A percentile compares a stretch with the other conserved stretches of the same genome.
These are phyloP conservation scores for Periophthalmus magnuspinnatus DNA, from an alignment of 2,797 vertebrate species.

Conservation along the genomic window DNA sequence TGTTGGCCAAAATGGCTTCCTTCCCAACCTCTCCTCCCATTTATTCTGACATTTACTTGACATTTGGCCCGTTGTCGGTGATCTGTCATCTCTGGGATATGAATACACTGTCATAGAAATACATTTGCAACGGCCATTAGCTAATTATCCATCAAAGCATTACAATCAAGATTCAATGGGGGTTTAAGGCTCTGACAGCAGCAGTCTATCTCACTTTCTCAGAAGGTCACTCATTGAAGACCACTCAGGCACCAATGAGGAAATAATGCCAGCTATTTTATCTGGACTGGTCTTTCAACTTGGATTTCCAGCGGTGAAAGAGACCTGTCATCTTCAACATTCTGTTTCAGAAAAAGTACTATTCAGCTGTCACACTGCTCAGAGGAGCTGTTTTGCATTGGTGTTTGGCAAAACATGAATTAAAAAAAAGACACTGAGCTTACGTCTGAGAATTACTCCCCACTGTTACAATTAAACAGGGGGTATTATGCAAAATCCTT, in stretches of 20 bases:
- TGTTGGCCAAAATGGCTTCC: not conserved
- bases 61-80: slow-evolving; percentile 13
- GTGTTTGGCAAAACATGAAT: too few relatives aligned
- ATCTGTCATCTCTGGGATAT: slow-evolving; percentile 15
- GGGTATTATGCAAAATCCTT: too few relatives aligned
- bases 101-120: slow-evolving; percentile 11
- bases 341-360: too few relatives aligned
- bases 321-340: too few relatives aligned
- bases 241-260: not conserved
- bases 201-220: slow-evolving; percentile 7
- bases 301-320: too few relatives aligned
- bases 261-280: not conserved
- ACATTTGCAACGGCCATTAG: not conserved
- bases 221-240: slow-evolving; percentile 2
- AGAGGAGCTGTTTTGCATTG: too few relatives aligned
- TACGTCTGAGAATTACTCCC: too few relatives aligned
- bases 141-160: slow-evolving; percentile 7
- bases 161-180: not conserved
- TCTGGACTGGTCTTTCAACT: not conserved
- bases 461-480: too few relatives aligned
- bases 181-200: slow-evolving; percentile 12
- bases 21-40: slow-evolving; percentile 7
- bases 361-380: too few relatives aligned
- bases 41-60: slow-evolving; percentile 22
- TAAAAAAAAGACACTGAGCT: too few relatives aligned